Conservation (phyloP, 2,113 vertebrate genomes). For the Myrmecobius fasciatus region DNA sequence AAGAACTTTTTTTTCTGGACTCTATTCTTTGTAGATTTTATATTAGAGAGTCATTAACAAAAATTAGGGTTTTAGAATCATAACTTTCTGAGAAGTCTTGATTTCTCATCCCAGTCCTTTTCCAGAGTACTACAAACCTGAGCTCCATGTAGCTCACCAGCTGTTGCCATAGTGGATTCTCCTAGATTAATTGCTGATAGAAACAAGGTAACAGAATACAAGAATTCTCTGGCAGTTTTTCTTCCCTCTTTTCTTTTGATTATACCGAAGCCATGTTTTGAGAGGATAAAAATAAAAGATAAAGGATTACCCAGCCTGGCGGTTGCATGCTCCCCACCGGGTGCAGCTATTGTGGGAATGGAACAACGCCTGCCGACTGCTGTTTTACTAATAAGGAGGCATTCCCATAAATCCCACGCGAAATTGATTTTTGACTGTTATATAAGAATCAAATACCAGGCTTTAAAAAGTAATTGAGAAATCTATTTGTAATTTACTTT, state of each 20-base stretch:
- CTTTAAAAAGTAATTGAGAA: conserved; percentile 87
- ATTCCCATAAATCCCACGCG: conserved; percentile 84
- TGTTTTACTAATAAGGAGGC: conserved; percentile 86
- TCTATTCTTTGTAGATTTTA: conserved; percentile 9
- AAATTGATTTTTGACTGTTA: conserved; percentile 86
- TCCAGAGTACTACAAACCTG: not conserved
- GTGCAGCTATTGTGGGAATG: conserved; percentile 66
- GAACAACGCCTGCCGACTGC: conserved; percentile 75
- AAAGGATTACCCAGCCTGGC: conserved; percentile 55
- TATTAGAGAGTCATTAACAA: conserved; percentile 14
- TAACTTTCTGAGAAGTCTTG: not conserved
- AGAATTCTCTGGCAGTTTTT: conserved; percentile 54
- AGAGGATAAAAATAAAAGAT: conserved; percentile 64
- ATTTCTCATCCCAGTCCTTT: not conserved
- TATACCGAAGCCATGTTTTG: conserved; percentile 37
- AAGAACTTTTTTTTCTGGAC: not conserved
- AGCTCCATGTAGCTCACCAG: not conserved
- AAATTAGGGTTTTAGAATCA: not conserved
- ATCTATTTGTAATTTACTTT: conserved; percentile 85
- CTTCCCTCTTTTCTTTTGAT: conserved; percentile 52
- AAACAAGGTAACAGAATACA: conserved; percentile 4
- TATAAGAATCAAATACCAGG: conserved; percentile 82
- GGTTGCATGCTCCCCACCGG: conserved; percentile 62
- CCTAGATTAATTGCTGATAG: not conserved
- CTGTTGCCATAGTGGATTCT: not conserved